These are phyloP conservation scores for Diaperis boleti DNA, from an alignment of 2,888 invertebrate genomes.

Conservation along the genomic window DNA sequence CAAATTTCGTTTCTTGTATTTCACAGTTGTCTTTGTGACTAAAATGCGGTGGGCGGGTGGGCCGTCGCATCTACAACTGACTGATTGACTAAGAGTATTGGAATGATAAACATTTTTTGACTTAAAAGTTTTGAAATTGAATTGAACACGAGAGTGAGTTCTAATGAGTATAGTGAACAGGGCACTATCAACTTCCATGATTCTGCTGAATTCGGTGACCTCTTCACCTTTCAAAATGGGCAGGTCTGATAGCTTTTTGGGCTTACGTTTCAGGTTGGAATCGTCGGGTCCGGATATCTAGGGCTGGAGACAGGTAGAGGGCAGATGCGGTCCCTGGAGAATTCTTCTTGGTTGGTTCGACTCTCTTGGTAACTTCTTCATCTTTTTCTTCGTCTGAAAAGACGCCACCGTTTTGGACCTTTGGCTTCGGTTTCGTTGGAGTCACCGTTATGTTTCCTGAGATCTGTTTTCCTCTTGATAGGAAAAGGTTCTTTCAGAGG, in stretches of 20 bases:
- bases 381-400: slow-evolving; percentile 55
- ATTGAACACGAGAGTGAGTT: too few species aligned
- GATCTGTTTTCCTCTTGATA: too few species aligned
- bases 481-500: too few species aligned
- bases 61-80: too few species aligned
- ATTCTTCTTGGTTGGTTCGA: slow-evolving; percentile 58
- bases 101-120: too few species aligned
- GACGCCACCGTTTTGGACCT: slow-evolving; percentile 51
- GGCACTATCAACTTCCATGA: slow-evolving; percentile 58
- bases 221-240: slow-evolving; percentile 73
- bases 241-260: slow-evolving; percentile 66
- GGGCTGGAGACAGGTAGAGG: slow-evolving; percentile 76
- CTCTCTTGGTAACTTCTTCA: slow-evolving; percentile 58
- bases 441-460: slow-evolving; percentile 57
- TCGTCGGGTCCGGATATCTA: slow-evolving; percentile 82
- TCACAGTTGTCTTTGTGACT: too few species aligned
- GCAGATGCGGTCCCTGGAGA: slow-evolving; percentile 79
- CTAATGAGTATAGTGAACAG: too few species aligned
- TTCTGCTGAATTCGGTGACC: slow-evolving; percentile 68
- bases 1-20: too few species aligned
- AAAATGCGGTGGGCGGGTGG: too few species aligned
- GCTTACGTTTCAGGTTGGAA: slow-evolving; percentile 64
- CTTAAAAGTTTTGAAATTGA: too few species aligned
- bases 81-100: too few species aligned
- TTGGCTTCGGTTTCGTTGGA: slow-evolving; percentile 47